A percentile compares a stretch with the other conserved stretches of the same genome.
Conservation (phyloP, 2,797 vertebrate species). For the Myiotriccus ornatus region DNA sequence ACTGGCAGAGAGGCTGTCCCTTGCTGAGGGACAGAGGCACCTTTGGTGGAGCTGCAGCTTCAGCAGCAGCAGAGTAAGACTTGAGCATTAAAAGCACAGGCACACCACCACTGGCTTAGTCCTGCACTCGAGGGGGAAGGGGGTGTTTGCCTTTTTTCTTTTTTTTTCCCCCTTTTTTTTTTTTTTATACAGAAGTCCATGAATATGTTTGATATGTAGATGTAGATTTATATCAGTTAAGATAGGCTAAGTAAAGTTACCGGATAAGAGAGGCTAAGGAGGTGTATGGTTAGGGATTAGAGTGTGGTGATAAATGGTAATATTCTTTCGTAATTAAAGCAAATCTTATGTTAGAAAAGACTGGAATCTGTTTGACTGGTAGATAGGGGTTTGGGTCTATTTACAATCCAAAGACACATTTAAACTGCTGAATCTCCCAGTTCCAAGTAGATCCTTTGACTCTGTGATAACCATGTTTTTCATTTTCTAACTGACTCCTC, state of each 20-base stretch:
- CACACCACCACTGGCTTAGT: not conserved
- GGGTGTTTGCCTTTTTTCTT: not conserved
- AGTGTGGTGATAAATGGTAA: conserved; percentile 12
- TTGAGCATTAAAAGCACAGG: not conserved
- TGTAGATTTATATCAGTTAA: conserved; percentile 48
- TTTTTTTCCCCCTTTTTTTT: too few species aligned
- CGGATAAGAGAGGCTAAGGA: conserved; percentile 34
- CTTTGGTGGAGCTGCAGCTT: not conserved
- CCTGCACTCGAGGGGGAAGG: not conserved
- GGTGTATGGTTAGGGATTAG: conserved; percentile 55
- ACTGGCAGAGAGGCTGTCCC: not conserved
- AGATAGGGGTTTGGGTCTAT: conserved; percentile 3
- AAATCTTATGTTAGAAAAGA: conserved; percentile 2
- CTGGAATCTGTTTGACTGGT: conserved; percentile 2
- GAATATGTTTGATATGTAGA: conserved; percentile 59
- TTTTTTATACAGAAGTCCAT: not conserved
- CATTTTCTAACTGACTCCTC: not conserved
- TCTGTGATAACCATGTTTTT: not conserved
- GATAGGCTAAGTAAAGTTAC: conserved; percentile 39
- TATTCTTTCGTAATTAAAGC: conserved; percentile 32
- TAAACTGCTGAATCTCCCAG: conserved; percentile 13
- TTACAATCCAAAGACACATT: conserved; percentile 41
- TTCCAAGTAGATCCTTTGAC: not conserved
- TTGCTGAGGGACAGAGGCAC: not conserved
- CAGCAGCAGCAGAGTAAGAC: not conserved